These are phyloP conservation scores for Ypsolopha scabrella DNA, from an alignment of 2,888 invertebrate genomes.

Conservation along the genomic window DNA sequence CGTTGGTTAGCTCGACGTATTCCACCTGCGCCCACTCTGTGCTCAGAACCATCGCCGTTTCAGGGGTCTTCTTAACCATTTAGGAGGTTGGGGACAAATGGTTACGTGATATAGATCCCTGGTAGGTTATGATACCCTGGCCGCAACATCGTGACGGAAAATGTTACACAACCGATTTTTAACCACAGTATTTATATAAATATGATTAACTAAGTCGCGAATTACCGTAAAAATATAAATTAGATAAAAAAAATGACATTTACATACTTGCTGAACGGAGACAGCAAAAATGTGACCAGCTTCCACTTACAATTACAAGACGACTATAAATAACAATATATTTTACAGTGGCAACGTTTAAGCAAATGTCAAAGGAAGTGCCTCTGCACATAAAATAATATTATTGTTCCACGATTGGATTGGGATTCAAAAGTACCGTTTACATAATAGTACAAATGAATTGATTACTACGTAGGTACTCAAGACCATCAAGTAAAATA, in stretches of 20 bases:
- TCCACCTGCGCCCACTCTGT: constrained; percentile 99
- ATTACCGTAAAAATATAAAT: constrained; percentile 33
- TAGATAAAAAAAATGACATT: constrained; percentile 62
- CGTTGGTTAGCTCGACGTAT: constrained; percentile 97
- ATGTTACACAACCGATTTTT: constrained; percentile 13
- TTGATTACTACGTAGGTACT: too few species aligned
- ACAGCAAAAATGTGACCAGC: constrained; percentile 65
- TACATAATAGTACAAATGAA: too few species aligned
- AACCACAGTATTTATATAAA: constrained; percentile 16
- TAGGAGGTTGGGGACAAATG: constrained; percentile 9
- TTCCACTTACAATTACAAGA: too few species aligned
- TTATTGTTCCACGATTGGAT: too few species aligned
- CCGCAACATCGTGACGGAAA: constrained; percentile 27
- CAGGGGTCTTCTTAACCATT: constrained; percentile 46
- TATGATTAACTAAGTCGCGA: constrained; percentile 15
- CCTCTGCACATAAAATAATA: not conserved
- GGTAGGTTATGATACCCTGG: constrained; percentile 44
- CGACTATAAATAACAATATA: too few species aligned
- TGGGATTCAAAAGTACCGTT: too few species aligned
- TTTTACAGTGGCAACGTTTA: too few species aligned
- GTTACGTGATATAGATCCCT: constrained; percentile 52
- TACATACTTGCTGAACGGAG: constrained; percentile 68
- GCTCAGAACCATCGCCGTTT: constrained; percentile 82
- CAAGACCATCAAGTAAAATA: too few species aligned
- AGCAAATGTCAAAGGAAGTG: too few species aligned